These are phyloP conservation scores for Cephalopachus bancanus DNA, from an alignment of 2,797 vertebrate species.

Conservation along the genomic window DNA sequence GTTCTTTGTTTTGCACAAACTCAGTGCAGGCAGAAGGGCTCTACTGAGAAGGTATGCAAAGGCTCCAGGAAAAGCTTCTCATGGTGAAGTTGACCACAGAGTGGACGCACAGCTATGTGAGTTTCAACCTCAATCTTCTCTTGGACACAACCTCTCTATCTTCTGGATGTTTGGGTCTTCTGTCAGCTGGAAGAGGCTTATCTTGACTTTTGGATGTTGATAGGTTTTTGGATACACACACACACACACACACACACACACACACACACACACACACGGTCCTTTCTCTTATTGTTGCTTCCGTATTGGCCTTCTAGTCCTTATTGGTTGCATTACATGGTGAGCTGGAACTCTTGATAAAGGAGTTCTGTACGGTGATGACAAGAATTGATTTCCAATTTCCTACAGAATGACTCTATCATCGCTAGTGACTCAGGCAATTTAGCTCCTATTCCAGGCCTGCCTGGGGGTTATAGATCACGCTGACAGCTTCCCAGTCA, in stretches of 20 bases:
- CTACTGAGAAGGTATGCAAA: background rate
- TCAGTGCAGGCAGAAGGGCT: background rate
- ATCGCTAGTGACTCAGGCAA: constrained; percentile 94
- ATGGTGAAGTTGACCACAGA: background rate
- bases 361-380: constrained; percentile 93
- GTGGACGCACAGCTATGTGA: background rate
- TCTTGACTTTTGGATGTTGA: background rate
- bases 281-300: constrained; percentile 52
- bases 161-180: background rate
- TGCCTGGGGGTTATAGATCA: constrained; percentile 93
- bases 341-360: constrained; percentile 90
- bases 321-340: constrained; percentile 82
- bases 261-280: background rate
- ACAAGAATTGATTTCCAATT: constrained; percentile 99
- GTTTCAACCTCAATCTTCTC: background rate
- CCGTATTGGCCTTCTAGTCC: constrained; percentile 76
- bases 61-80: background rate
- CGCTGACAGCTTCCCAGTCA: constrained; percentile 92
- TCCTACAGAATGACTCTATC: constrained; percentile 96
- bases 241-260: background rate
- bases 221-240: background rate
- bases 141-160: background rate
- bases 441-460: constrained; percentile 93
- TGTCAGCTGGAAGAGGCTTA: background rate
- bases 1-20: background rate